These are phyloP conservation scores for Epizoanthus rinbou DNA, from an alignment of 92 coral and sea anemone species.

Conservation along the genomic window DNA sequence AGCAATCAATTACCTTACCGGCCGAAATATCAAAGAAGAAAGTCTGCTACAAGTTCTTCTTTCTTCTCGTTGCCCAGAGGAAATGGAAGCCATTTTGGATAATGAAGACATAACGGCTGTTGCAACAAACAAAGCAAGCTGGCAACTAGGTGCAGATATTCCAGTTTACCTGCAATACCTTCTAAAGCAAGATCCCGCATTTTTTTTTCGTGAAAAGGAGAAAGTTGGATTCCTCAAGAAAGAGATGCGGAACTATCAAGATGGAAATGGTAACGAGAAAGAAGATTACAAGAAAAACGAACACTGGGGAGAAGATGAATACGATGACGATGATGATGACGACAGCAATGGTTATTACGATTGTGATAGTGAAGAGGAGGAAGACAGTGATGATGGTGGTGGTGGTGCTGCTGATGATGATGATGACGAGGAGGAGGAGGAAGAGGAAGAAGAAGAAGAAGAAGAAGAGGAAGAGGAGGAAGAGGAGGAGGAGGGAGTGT, in stretches of 20 bases:
- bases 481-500: background rate
- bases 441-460: background rate
- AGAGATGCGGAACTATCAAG: slow-evolving; percentile 40
- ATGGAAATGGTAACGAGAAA: slow-evolving; percentile 19
- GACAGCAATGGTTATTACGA: background rate
- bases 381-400: background rate
- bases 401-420: background rate
- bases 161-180: slow-evolving; percentile 62
- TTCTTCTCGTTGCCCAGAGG: slow-evolving; percentile 39
- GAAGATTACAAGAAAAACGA: background rate
- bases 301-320: background rate
- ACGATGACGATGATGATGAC: background rate
- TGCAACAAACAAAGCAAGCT: background rate
- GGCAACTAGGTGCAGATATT: slow-evolving; percentile 59
- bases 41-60: slow-evolving; percentile 54
- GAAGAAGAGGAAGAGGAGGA: background rate
- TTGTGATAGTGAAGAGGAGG: background rate
- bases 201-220: slow-evolving; percentile 72
- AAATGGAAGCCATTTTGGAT: slow-evolving; percentile 62
- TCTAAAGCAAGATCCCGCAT: slow-evolving; percentile 60
- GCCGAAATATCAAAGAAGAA: slow-evolving; percentile 45
- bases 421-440: background rate
- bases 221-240: slow-evolving; percentile 73
- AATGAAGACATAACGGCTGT: slow-evolving; percentile 51
- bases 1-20: slow-evolving; percentile 56